Base-by-base conservation (phyloP, 2,797 vertebrate species). In the Simalia tracyae region DNA sequence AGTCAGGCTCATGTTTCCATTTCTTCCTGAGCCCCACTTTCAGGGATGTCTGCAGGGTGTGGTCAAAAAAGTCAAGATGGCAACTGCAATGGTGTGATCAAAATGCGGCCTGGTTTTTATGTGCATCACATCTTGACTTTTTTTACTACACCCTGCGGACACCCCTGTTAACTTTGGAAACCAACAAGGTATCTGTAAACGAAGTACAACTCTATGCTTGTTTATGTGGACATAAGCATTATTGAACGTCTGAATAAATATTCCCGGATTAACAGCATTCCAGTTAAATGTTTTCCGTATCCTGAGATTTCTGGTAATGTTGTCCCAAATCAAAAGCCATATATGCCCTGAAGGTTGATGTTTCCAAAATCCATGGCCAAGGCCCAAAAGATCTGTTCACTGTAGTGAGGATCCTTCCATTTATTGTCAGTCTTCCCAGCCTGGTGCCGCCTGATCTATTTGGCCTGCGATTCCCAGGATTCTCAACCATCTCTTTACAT, bases 251-350 rank as follows among this genome's bases (percentile, higher is more conserved):
- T 76, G 9, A 68, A 57, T 91, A 36, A 68, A 28, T 91, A 3
- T n/a, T 63, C 60, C 86, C 46, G 36, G 24, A 42, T 28, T 26
- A 87, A 63, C 22, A 87, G 31, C 31, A 61, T 61, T 42, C 12
- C 19, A 14, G 22, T 26, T 87, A 12, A 24, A 87, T 17, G 15
- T 24, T 87, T 87, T 26, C 22, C 22, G 15, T 42, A 24, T 22
- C 54, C 4, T 24, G 17, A 28, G 4, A 5, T 81, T 54, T 64
- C 84, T 76, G 17, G 56, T 50, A 94, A 94, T 92, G 90, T 54
- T 85, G 5, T 22, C 31, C 84, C 93, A 95, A 91, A 86, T 86
- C 61, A 91, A 0, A 76, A 89, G 54, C 89, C 90, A 92, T 54
- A 92, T 92, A 94, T 72, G n/a, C 28, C 3, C 2, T 93, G 87